Evolutionary conservation across 2,888 invertebrate species (phyloP).

Genomic region (Coleophora deauratella): DNA sequence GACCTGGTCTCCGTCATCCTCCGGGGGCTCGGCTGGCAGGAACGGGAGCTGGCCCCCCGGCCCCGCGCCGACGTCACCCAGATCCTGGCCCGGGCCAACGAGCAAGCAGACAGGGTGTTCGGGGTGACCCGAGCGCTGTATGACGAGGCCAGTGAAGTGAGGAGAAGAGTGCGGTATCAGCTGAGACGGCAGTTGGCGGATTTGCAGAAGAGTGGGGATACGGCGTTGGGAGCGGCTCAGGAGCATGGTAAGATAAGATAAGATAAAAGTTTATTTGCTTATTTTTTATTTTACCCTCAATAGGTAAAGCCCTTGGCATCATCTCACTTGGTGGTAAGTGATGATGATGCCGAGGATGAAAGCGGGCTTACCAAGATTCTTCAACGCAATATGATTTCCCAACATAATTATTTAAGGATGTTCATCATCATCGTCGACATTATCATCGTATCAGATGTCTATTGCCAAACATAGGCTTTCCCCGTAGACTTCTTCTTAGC

Average conservation of each 20-base stretch:
- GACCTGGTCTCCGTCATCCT: conserved; percentile 53
- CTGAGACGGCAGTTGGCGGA: conserved; percentile 69
- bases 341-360: no score
- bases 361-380: no score
- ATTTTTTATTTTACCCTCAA: neutral
- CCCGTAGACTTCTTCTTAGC: no score
- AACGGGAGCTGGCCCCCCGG: conserved; percentile 41
- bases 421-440: no score
- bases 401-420: no score
- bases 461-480: no score
- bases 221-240: conserved; percentile 79
- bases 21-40: conserved; percentile 60
- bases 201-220: conserved; percentile 77
- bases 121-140: conserved; percentile 53
- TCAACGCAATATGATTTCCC: no score
- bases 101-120: conserved; percentile 52
- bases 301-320: no score
- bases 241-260: conserved; percentile 79
- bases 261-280: neutral
- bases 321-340: no score
- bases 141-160: conserved; percentile 61
- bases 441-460: no score
- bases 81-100: conserved; percentile 27
- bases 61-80: conserved; percentile 29
- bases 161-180: conserved; percentile 62